A percentile compares a stretch with the other conserved stretches of the same genome.
These are phyloP conservation scores for Leptura quadrifasciata DNA, from an alignment of 2,888 invertebrate genomes.

Conservation along the genomic window DNA sequence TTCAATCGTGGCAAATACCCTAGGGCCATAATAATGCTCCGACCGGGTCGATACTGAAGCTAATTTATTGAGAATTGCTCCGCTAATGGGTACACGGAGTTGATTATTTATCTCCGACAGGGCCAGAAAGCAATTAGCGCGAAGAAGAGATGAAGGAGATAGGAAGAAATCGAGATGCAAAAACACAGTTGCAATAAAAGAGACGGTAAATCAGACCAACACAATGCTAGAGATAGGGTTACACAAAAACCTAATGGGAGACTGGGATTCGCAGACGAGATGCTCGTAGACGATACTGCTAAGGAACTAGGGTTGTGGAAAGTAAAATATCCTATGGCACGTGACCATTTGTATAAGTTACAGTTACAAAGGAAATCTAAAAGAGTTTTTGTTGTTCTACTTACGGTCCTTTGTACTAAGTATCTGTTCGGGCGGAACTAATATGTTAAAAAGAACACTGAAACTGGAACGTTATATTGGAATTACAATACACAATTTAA, in stretches of 20 bases:
- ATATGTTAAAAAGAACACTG: conserved; percentile 30
- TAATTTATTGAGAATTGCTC: conserved; percentile 67
- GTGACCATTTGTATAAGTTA: conserved; percentile 41
- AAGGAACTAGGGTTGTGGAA: conserved; percentile 27
- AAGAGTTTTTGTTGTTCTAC: conserved; percentile 40
- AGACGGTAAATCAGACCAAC: conserved; percentile 61
- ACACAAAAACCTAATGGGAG: conserved; percentile 58
- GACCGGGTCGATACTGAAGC: conserved; percentile 59
- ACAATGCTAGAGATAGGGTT: conserved; percentile 58
- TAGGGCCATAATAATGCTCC: conserved; percentile 54
- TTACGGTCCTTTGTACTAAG: conserved; percentile 29
- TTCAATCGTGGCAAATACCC: conserved; percentile 39
- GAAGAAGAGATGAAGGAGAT: conserved; percentile 56
- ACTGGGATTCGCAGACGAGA: conserved; percentile 51
- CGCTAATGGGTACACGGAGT: conserved; percentile 63
- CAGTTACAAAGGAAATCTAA: conserved; percentile 35
- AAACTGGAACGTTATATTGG: conserved; percentile 17
- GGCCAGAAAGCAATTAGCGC: conserved; percentile 62
- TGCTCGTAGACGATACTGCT: conserved; percentile 46
- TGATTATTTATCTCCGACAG: conserved; percentile 65
- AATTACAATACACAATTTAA: conserved; percentile 27
- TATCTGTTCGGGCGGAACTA: conserved; percentile 25
- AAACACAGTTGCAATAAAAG: conserved; percentile 63
- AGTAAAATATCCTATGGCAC: conserved; percentile 37
- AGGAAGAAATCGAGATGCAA: conserved; percentile 65